Conservation (phyloP, 2,888 invertebrate species). For the Periphyllus acericola region DNA sequence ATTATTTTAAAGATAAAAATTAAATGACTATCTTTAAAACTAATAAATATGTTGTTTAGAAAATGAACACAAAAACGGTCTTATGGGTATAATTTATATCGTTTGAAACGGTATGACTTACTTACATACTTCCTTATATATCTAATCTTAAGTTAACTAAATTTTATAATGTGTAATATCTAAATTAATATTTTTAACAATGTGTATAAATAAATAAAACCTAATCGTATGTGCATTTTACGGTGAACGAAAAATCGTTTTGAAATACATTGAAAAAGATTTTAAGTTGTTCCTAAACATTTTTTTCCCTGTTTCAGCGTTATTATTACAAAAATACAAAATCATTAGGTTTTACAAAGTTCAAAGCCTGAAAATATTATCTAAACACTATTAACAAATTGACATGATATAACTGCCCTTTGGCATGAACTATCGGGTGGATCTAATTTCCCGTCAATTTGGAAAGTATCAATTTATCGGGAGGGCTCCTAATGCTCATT, state of each 20-base stretch:
- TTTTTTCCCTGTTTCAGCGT: not conserved
- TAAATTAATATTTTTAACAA: too few species aligned
- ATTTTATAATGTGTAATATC: too few species aligned
- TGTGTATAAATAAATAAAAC: too few species aligned
- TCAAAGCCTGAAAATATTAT: not conserved
- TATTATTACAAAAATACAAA: not conserved
- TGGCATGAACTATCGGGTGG: constrained; percentile 18
- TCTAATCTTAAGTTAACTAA: too few species aligned
- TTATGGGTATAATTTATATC: too few species aligned
- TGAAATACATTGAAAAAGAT: too few species aligned
- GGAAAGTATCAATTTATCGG: constrained; percentile 57
- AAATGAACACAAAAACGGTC: not conserved
- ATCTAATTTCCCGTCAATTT: constrained; percentile 52
- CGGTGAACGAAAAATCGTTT: too few species aligned
- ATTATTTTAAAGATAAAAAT: not conserved
- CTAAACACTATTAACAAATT: constrained; percentile 31
- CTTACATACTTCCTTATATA: too few species aligned
- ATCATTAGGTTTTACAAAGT: not conserved
- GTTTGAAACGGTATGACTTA: too few species aligned
- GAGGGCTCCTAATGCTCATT: constrained; percentile 40
- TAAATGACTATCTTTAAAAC: not conserved
- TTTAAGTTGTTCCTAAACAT: too few species aligned
- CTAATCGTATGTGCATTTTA: too few species aligned
- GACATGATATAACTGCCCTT: constrained; percentile 39
- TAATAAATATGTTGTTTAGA: not conserved